These are phyloP conservation scores for Stichopus chloronotus DNA, from an alignment of 35 echinoderm and acorn worm genomes.

Conservation along the genomic window DNA sequence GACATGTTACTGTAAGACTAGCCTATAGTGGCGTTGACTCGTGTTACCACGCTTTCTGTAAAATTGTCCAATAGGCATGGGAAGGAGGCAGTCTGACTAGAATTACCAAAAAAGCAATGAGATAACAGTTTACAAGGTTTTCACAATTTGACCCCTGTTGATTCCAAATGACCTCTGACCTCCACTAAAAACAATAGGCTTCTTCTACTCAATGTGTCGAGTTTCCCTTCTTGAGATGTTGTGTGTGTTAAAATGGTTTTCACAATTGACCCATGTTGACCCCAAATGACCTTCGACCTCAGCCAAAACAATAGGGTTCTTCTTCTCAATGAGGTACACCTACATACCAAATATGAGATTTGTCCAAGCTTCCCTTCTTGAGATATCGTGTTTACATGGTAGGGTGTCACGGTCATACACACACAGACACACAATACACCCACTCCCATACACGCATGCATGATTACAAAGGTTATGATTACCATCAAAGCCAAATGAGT, in stretches of 20 bases:
- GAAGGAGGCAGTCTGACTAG: too few species aligned
- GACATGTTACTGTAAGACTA: too few species aligned
- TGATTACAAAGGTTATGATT: too few species aligned
- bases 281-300: not conserved
- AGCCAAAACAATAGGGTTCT: not conserved
- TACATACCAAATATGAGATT: not conserved
- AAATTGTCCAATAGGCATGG: too few species aligned
- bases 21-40: too few species aligned
- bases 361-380: not conserved
- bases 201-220: not conserved
- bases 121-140: not conserved
- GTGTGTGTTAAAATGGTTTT: not conserved
- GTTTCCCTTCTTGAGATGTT: not conserved
- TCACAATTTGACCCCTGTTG: not conserved
- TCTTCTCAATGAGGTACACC: not conserved
- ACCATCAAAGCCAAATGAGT: too few species aligned
- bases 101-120: too few species aligned
- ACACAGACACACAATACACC: too few species aligned
- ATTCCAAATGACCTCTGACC: not conserved
- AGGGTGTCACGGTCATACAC: too few species aligned
- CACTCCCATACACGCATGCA: too few species aligned
- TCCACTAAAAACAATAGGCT: not conserved
- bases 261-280: not conserved
- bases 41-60: too few species aligned
- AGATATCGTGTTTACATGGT: conserved; percentile 5